These are phyloP conservation scores for Petrocephalus microphthalmus DNA, from an alignment of 2,113 vertebrate species.

Conservation along the genomic window DNA sequence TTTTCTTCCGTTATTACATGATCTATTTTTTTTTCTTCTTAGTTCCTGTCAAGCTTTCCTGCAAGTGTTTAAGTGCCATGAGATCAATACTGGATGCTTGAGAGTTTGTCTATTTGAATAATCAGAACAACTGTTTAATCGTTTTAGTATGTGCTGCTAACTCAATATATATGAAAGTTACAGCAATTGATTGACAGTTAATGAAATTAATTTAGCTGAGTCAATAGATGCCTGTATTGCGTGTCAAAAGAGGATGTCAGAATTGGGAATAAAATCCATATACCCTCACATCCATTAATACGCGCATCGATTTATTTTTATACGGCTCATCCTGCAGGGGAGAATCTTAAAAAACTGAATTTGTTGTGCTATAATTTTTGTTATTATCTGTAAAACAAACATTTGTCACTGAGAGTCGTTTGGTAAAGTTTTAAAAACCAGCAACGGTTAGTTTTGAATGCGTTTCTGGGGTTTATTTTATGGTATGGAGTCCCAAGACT, in stretches of 20 bases:
- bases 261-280: background rate
- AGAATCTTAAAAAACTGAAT: background rate
- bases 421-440: background rate
- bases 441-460: background rate
- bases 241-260: background rate
- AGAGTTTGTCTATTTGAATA: constrained; percentile 3
- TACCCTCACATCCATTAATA: background rate
- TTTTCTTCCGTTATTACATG: background rate
- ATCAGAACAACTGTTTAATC: background rate
- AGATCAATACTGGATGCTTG: background rate
- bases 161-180: background rate
- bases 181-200: background rate
- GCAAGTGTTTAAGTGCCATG: background rate
- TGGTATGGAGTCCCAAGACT: background rate
- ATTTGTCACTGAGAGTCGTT: background rate
- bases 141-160: background rate
- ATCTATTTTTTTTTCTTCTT: background rate
- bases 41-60: background rate
- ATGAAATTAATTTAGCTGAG: background rate
- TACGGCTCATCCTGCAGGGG: background rate
- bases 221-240: background rate
- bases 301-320: background rate
- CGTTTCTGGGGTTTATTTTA: background rate
- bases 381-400: background rate
- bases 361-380: background rate